A percentile compares a stretch with the other conserved stretches of the same genome.
phyloP scores from a whole-genome alignment of 2,888 invertebrate genomes.

The Lasioglossum malachurum region DNA sequence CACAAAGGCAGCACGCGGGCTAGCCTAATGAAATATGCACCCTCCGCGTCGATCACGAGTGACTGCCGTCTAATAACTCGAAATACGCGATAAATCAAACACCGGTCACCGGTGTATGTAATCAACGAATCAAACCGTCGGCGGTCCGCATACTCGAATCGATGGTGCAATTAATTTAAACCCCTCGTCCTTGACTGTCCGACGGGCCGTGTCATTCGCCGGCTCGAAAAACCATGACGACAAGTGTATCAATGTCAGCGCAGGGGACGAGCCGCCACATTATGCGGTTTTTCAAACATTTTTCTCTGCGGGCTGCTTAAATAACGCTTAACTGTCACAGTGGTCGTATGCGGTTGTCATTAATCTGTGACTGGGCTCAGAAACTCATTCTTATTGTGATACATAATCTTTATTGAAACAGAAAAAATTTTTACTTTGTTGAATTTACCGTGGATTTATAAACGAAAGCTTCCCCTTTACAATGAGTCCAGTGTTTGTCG shows the following conservation, averaged over 20 bases:
- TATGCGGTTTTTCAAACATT: background rate
- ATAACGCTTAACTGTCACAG: background rate
- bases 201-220: slow-evolving; percentile 31
- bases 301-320: background rate
- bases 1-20: slow-evolving; percentile 2
- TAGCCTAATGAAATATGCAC: slow-evolving; percentile 68
- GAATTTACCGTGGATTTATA: no score
- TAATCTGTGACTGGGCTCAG: background rate
- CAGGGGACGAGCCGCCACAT: background rate
- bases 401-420: no score
- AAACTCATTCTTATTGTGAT: background rate
- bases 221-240: slow-evolving; percentile 30
- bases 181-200: slow-evolving; percentile 55
- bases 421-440: no score
- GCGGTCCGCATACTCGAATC: slow-evolving; percentile 45
- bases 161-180: slow-evolving; percentile 66
- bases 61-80: slow-evolving; percentile 54
- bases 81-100: slow-evolving; percentile 64
- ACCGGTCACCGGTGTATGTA: slow-evolving; percentile 50
- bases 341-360: background rate
- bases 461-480: no score
- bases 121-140: slow-evolving; percentile 61
- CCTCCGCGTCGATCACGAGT: slow-evolving; percentile 58
- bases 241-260: slow-evolving; percentile 30
- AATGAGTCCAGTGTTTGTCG: no score